phyloP scores from a whole-genome alignment of 2,797 vertebrate genomes.

The Phataginus tetradactyla region DNA sequence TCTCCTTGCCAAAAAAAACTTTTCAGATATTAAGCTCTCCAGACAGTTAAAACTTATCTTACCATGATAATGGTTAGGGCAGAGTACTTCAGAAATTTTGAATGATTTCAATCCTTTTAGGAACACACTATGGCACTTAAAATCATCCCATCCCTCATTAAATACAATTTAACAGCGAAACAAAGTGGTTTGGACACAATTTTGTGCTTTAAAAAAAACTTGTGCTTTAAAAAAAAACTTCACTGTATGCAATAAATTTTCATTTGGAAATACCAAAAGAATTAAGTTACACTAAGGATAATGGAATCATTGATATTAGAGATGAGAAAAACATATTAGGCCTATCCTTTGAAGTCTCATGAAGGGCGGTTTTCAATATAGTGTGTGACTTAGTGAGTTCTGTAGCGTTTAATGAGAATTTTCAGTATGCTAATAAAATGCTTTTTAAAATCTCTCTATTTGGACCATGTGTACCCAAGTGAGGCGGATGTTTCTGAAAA shows the following conservation, averaged over 20 bases:
- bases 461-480: constrained; percentile 60
- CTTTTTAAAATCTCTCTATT: constrained; percentile 69
- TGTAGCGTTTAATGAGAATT: constrained; percentile 73
- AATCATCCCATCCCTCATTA: constrained; percentile 77
- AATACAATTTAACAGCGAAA: no score
- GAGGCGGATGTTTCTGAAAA: constrained; percentile 57
- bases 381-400: constrained; percentile 48
- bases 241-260: constrained; percentile 67
- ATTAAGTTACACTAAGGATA: constrained; percentile 69
- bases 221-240: constrained; percentile 62
- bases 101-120: constrained; percentile 72
- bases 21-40: constrained; percentile 15
- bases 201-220: constrained; percentile 67
- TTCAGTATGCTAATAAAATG: constrained; percentile 76
- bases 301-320: constrained; percentile 71
- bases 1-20: neutral
- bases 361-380: constrained; percentile 68
- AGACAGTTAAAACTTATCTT: constrained; percentile 69
- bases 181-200: no score
- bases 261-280: constrained; percentile 60
- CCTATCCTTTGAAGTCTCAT: constrained; percentile 55
- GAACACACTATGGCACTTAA: constrained; percentile 67
- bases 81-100: constrained; percentile 60
- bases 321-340: constrained; percentile 68
- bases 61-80: constrained; percentile 53